Evolutionary conservation across 2,888 invertebrate species (phyloP), one percentile per base, ranked within the genome.

Genomic region (Penaeus monodon): DNA sequence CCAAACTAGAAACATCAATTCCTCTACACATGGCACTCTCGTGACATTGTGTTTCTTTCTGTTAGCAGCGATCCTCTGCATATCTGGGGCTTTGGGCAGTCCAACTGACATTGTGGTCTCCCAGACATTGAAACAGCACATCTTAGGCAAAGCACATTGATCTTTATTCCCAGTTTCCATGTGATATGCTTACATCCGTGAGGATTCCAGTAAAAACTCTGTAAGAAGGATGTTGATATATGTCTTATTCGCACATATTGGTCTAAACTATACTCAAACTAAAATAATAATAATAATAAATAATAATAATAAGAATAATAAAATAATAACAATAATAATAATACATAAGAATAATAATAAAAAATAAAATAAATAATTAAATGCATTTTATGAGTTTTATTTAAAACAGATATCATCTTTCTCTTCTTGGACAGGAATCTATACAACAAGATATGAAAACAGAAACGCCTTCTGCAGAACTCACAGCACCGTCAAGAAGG

Each of bases 81-180:
- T 93, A 92, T 98, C 95, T 94, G 94, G 0, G 96, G 96, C 81
- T 94, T 91, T 0, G 94, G 92, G 92, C 98, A 98, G 66, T 97
- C 96, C n/a, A n/a, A 86, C 94, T 94, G 24, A 98, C 92, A 84
- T 94, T 93, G 92, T 98, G 98, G 88, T 94, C 94, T 0, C 95
- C 95, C 44, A 94, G 94, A 92, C 98, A 98, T 98, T 98, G 92
- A 97, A 98, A 92, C 98, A 98, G 22, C 78, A 57, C 68, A 80
- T 86, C 49, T 76, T 85, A 14, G 86, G 88, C 20, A 81, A 68
- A 24, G 84, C 77, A 70, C 89, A 57, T 87, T 84, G 27, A 88
- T 84, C n/a, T 80, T 84, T 79, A n/a, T 88, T 84, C 27, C 89
- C 89, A 1, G 89, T 89, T 77, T 88, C 74, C 88, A 86, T 88